phyloP scores from a whole-genome alignment of 1,140 invertebrate genomes.

The Ridgeia piscesae region DNA sequence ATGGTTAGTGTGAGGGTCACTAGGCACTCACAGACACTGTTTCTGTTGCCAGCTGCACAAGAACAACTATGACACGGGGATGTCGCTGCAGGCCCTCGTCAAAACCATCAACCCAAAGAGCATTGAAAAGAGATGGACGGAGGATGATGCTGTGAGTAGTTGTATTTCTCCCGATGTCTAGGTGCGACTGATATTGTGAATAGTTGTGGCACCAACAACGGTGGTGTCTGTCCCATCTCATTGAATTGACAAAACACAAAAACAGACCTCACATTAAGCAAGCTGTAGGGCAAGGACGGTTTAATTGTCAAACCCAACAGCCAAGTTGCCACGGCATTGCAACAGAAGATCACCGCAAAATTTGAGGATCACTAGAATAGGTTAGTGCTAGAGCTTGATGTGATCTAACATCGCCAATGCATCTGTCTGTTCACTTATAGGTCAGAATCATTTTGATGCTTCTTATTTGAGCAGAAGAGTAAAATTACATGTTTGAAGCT shows the following conservation, averaged over 20 bases:
- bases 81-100: constrained; percentile 91
- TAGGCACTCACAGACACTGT: constrained; percentile 11
- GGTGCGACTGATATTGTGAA: neutral
- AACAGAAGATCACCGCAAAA: too few relatives aligned
- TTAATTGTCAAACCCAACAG: too few relatives aligned
- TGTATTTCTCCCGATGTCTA: neutral
- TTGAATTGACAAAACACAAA: too few relatives aligned
- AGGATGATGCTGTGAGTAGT: constrained; percentile 84
- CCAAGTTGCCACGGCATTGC: too few relatives aligned
- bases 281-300: too few relatives aligned
- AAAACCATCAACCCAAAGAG: constrained; percentile 95
- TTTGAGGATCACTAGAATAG: neutral
- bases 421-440: neutral
- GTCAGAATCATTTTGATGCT: neutral
- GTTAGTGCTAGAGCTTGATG: neutral
- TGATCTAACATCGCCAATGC: neutral
- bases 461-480: neutral
- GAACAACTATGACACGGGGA: constrained; percentile 91
- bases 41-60: constrained; percentile 74
- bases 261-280: too few relatives aligned
- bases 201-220: neutral
- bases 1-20: neutral
- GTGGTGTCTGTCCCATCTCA: neutral
- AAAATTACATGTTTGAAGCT: neutral
- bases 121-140: constrained; percentile 96